Conservation (phyloP, 2,888 invertebrate genomes). For the Carterocephalus palaemon region DNA sequence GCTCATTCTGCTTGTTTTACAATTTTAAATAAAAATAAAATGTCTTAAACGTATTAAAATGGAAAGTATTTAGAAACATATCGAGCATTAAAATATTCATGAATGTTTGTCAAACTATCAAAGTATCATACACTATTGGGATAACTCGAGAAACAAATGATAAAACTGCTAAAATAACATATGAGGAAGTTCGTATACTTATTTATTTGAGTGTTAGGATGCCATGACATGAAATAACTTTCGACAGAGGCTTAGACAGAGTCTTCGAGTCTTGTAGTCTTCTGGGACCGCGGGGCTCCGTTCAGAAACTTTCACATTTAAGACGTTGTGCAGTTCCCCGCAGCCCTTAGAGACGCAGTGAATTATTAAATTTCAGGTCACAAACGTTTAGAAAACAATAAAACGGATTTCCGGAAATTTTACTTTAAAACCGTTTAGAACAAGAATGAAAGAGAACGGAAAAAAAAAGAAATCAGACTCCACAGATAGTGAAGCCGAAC, state of each 20-base stretch:
- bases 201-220: slow-evolving; percentile 40
- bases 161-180: neutral
- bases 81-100: too few relatives aligned
- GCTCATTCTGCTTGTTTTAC: slow-evolving; percentile 6
- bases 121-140: neutral
- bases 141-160: neutral
- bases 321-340: slow-evolving; percentile 57
- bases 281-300: slow-evolving; percentile 42
- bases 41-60: too few relatives aligned
- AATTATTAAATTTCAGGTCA: slow-evolving; percentile 58
- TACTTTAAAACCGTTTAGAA: slow-evolving; percentile 1
- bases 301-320: slow-evolving; percentile 65
- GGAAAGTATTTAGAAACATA: too few relatives aligned
- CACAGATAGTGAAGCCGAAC: too few relatives aligned
- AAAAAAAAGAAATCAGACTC: too few relatives aligned
- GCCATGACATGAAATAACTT: slow-evolving; percentile 44
- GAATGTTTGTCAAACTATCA: too few relatives aligned
- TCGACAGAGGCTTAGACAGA: slow-evolving; percentile 33
- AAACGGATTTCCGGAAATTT: slow-evolving; percentile 17
- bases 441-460: neutral
- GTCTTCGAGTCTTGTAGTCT: slow-evolving; percentile 31
- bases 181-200: slow-evolving; percentile 34
- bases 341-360: slow-evolving; percentile 42
- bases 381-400: slow-evolving; percentile 31
- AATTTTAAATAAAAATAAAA: slow-evolving; percentile 1